Evolutionary conservation across 2,797 vertebrate genomes (phyloP).

Genomic region (Darevskia mixta): DNA sequence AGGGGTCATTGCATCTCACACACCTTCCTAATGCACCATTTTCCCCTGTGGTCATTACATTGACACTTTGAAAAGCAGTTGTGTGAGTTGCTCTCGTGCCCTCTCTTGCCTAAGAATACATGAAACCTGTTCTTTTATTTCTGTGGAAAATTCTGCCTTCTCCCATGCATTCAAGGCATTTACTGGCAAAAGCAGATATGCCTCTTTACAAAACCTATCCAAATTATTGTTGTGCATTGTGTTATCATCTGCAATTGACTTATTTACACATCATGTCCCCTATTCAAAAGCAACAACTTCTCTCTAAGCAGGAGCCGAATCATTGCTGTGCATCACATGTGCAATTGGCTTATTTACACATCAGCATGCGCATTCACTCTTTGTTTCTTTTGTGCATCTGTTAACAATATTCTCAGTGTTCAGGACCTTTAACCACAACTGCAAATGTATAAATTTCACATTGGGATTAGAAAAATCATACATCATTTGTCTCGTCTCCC

Average conservation of each 20-base stretch:
- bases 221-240: not conserved
- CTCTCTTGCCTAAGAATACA: not conserved
- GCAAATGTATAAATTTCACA: not conserved
- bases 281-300: too few relatives aligned
- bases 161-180: not conserved
- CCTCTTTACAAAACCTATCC: not conserved
- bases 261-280: not conserved
- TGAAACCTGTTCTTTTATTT: not conserved
- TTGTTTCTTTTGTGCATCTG: not conserved
- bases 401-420: not conserved
- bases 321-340: not conserved
- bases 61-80: not conserved
- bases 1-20: not conserved
- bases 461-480: not conserved
- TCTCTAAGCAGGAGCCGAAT: not conserved
- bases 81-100: not conserved
- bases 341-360: not conserved
- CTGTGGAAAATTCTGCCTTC: not conserved
- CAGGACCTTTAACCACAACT: not conserved
- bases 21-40: not conserved
- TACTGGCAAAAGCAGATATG: not conserved
- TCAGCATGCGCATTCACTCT: too few relatives aligned
- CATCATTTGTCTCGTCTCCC: too few relatives aligned
- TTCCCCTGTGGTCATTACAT: not conserved
- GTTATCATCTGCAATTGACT: not conserved